Conservation (phyloP, 53 echinoderm and acorn worm genomes). For the Actinopyga echinites region DNA sequence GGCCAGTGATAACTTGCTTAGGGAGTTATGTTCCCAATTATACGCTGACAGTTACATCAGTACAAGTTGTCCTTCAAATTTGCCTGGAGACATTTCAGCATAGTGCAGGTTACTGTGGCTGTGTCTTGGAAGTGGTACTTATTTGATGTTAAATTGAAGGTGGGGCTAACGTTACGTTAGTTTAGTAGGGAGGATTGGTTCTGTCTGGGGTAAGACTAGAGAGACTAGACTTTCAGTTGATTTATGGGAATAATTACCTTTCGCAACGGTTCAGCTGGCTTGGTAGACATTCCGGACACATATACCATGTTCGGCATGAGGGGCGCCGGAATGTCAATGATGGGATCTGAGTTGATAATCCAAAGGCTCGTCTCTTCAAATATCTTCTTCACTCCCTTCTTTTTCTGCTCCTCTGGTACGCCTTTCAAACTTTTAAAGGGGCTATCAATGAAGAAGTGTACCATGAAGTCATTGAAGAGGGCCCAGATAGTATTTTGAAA, state of each 20-base stretch:
- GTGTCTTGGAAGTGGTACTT: too few species aligned
- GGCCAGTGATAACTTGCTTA: too few species aligned
- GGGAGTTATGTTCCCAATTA: too few species aligned
- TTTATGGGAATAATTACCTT: neutral
- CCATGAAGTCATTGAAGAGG: conserved; percentile 27
- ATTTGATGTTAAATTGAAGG: too few species aligned
- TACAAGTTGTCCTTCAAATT: too few species aligned
- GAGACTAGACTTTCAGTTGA: too few species aligned
- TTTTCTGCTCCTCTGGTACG: conserved; percentile 44
- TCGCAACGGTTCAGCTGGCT: neutral
- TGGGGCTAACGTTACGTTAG: too few species aligned
- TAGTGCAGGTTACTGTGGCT: too few species aligned
- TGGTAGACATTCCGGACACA: conserved; percentile 5
- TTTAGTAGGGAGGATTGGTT: too few species aligned
- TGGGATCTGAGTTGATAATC: conserved; percentile 75
- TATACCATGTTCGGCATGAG: conserved; percentile 62
- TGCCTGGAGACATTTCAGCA: too few species aligned
- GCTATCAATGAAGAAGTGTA: conserved; percentile 52
- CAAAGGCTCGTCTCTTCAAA: conserved; percentile 52
- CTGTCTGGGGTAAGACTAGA: too few species aligned
- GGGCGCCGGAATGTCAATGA: conserved; percentile 68
- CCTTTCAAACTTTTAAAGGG: conserved; percentile 60
- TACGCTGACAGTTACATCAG: too few species aligned
- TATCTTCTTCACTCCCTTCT: conserved; percentile 55
- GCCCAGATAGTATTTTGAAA: conserved; percentile 57